These are phyloP conservation scores for Mastomys natalensis DNA, from an alignment of 2,113 vertebrate genomes.

Conservation along the genomic window DNA sequence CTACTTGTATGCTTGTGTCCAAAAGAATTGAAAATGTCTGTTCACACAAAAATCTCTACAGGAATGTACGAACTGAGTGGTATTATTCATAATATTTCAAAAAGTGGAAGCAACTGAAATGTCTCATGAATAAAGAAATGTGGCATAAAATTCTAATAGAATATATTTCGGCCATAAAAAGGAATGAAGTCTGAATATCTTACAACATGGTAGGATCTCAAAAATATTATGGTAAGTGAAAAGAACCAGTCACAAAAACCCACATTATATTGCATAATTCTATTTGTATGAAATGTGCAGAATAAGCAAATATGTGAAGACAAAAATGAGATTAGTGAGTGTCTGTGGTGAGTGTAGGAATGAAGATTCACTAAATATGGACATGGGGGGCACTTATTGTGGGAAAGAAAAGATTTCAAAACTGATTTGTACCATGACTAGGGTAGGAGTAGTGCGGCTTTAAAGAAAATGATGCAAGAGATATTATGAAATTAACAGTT, in stretches of 20 bases:
- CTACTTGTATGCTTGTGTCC: conserved; percentile 34
- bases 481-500: conserved; percentile 47
- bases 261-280: conserved; percentile 19
- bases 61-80: conserved; percentile 38
- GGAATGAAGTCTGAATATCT: conserved; percentile 40
- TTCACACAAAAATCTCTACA: conserved; percentile 50
- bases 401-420: conserved; percentile 36
- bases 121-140: conserved; percentile 56
- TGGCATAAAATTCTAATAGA: conserved; percentile 55
- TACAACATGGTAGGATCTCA: neutral
- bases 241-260: conserved; percentile 15
- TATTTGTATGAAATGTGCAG: conserved; percentile 48
- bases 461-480: conserved; percentile 36
- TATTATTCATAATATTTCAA: conserved; percentile 51
- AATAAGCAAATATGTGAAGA: conserved; percentile 54
- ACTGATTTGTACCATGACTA: conserved; percentile 39
- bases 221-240: conserved; percentile 56
- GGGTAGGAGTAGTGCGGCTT: conserved; percentile 13
- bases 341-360: neutral
- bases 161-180: conserved; percentile 64
- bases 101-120: conserved; percentile 54
- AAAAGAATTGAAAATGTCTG: conserved; percentile 60
- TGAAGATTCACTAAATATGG: conserved; percentile 41
- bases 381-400: conserved; percentile 12
- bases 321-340: conserved; percentile 56